Conservation (phyloP, 2,113 vertebrate genomes). For the Dunckerocampus dactyliophorus region DNA sequence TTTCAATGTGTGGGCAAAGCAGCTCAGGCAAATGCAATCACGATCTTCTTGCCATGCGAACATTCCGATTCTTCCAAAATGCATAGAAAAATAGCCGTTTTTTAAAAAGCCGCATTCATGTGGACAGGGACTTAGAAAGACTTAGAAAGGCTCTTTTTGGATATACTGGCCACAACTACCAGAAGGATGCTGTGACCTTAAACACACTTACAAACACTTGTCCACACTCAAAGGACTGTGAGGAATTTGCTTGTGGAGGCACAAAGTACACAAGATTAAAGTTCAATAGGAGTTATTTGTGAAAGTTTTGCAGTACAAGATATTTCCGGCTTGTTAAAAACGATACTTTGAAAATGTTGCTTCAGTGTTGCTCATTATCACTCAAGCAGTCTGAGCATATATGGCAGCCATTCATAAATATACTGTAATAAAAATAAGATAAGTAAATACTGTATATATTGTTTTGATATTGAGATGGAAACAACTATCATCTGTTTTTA, state of each 20-base stretch:
- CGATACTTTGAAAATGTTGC: not conserved
- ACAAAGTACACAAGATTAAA: not conserved
- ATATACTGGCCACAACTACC: not conserved
- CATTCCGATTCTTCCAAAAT: too few species aligned
- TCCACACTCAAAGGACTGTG: not conserved
- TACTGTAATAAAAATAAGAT: too few species aligned
- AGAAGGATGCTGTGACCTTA: conserved; percentile 1
- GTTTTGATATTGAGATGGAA: not conserved
- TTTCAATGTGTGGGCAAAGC: too few species aligned
- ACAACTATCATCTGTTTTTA: not conserved
- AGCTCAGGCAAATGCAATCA: too few species aligned
- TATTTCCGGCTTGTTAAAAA: not conserved
- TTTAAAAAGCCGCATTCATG: too few species aligned
- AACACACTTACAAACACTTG: not conserved
- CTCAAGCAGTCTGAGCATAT: not conserved
- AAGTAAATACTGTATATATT: not conserved
- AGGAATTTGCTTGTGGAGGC: not conserved
- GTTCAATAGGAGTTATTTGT: not conserved
- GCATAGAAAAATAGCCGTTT: too few species aligned
- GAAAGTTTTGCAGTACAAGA: not conserved
- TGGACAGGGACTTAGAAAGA: not conserved
- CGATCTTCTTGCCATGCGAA: too few species aligned
- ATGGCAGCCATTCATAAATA: not conserved
- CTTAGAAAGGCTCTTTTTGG: not conserved
- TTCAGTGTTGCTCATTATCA: too few species aligned